Conservation (phyloP, 2,888 invertebrate species). For the Drosophila colorata region DNA sequence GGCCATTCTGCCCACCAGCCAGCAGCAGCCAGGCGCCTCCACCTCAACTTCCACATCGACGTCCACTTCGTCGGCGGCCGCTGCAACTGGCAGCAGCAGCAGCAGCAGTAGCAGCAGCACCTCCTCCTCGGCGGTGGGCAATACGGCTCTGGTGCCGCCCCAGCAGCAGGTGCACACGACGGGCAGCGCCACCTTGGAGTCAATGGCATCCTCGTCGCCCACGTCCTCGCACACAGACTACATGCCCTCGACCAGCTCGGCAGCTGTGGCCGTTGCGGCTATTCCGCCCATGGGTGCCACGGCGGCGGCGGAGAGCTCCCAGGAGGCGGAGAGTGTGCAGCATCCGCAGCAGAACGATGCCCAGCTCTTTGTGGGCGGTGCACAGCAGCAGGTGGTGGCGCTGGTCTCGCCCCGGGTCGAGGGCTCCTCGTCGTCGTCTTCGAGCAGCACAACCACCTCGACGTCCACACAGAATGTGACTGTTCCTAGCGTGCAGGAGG, state of each 20-base stretch:
- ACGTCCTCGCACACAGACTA: slow-evolving; percentile 92
- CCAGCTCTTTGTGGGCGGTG: slow-evolving; percentile 82
- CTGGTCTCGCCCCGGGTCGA: slow-evolving; percentile 90
- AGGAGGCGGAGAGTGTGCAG: slow-evolving; percentile 85
- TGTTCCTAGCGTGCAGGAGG: slow-evolving; percentile 79
- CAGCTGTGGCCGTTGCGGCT: slow-evolving; percentile 88
- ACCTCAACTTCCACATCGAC: slow-evolving; percentile 76
- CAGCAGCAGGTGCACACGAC: slow-evolving; percentile 88
- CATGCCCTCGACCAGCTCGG: slow-evolving; percentile 93
- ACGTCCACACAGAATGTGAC: slow-evolving; percentile 72
- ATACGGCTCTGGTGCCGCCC: slow-evolving; percentile 87
- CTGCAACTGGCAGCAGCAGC: slow-evolving; percentile 53
- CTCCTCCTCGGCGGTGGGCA: slow-evolving; percentile 72
- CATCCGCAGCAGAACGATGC: slow-evolving; percentile 83
- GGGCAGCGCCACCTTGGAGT: slow-evolving; percentile 85
- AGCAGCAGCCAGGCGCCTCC: slow-evolving; percentile 80
- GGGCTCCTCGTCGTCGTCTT: slow-evolving; percentile 84
- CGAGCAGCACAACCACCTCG: slow-evolving; percentile 55
- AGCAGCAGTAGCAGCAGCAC: slow-evolving; percentile 20
- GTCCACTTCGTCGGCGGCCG: slow-evolving; percentile 67
- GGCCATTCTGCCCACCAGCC: slow-evolving; percentile 91
- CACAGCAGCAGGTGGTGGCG: slow-evolving; percentile 89
- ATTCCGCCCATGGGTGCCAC: slow-evolving; percentile 87
- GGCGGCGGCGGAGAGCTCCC: slow-evolving; percentile 85
- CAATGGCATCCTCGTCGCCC: slow-evolving; percentile 88